Conservation (phyloP, 37 sponge, comb jelly and placozoan genomes). For the Haliclona indistincta region DNA sequence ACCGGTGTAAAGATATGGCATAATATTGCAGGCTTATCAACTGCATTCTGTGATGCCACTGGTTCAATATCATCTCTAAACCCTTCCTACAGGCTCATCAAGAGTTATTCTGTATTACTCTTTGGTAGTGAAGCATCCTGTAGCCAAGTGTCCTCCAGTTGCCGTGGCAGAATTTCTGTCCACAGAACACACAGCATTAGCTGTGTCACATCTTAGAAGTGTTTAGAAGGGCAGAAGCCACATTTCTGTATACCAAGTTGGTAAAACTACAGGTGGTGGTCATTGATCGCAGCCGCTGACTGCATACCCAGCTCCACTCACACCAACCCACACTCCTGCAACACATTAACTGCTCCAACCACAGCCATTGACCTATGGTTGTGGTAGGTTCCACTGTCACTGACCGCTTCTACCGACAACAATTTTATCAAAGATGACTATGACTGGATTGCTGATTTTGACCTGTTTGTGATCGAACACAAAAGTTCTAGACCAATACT, state of each 20-base stretch:
- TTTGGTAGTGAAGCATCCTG: constrained; percentile 2
- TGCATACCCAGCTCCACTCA: too few relatives aligned
- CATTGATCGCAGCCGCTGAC: too few relatives aligned
- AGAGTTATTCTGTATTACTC: not conserved
- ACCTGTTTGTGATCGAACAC: too few relatives aligned
- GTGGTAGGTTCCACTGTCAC: too few relatives aligned
- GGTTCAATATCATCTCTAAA: not conserved
- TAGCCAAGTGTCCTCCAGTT: not conserved
- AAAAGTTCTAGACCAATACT: too few relatives aligned
- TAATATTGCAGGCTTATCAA: not conserved
- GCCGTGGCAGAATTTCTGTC: constrained; percentile 1
- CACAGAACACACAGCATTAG: not conserved
- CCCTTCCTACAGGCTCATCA: not conserved
- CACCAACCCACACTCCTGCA: too few relatives aligned
- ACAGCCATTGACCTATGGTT: too few relatives aligned
- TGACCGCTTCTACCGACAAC: too few relatives aligned
- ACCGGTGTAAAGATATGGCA: not conserved
- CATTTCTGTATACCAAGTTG: not conserved
- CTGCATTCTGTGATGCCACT: constrained; percentile 8
- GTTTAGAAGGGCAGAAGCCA: constrained; percentile 7
- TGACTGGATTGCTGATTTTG: too few relatives aligned
- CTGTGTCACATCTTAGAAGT: not conserved
- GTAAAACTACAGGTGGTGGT: too few relatives aligned
- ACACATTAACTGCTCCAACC: too few relatives aligned
- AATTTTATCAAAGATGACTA: too few relatives aligned